A percentile compares a stretch with the other conserved stretches of the same genome.
These are phyloP conservation scores for Eupeodes luniger DNA, from an alignment of 2,888 invertebrate genomes.

Conservation along the genomic window DNA sequence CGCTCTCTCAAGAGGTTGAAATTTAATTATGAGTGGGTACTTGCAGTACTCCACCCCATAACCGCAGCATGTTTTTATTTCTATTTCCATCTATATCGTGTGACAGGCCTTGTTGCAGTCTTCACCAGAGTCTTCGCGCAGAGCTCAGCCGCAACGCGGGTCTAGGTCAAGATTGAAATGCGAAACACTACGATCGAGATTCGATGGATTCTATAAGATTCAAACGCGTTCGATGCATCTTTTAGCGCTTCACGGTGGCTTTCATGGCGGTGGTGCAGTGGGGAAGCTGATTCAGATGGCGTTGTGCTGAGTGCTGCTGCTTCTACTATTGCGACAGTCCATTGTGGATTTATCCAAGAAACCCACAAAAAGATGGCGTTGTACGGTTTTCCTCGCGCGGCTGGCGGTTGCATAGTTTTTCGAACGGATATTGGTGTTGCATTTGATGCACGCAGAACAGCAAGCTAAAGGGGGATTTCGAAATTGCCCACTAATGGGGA, in stretches of 20 bases:
- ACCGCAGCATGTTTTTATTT: conserved; percentile 69
- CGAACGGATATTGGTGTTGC: conserved; percentile 57
- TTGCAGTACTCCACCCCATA: conserved; percentile 68
- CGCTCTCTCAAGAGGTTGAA: conserved; percentile 52
- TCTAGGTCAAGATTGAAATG: conserved; percentile 75
- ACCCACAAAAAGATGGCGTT: conserved; percentile 22
- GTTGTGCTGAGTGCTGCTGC: conserved; percentile 15
- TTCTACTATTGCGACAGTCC: conserved; percentile 23
- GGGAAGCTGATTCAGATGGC: conserved; percentile 6
- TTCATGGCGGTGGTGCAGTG: background rate
- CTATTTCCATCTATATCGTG: conserved; percentile 64
- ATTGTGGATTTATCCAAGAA: conserved; percentile 16
- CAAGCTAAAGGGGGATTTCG: conserved; percentile 38
- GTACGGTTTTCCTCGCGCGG: conserved; percentile 41
- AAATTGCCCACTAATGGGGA: conserved; percentile 75
- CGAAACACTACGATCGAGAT: conserved; percentile 72
- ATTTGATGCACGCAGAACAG: conserved; percentile 37
- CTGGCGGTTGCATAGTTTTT: conserved; percentile 1
- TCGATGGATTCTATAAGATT: conserved; percentile 37
- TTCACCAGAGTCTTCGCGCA: background rate
- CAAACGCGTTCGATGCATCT: conserved; percentile 51
- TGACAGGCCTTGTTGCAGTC: conserved; percentile 54
- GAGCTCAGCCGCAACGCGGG: conserved; percentile 29
- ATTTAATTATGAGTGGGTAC: conserved; percentile 75
- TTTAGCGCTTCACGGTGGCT: conserved; percentile 29